Percentiles rank a stretch among this genome's conserved stretches.
Evolutionary conservation across 1,140 invertebrate species (phyloP).

Genomic region (Sarcophaga peregrina): DNA sequence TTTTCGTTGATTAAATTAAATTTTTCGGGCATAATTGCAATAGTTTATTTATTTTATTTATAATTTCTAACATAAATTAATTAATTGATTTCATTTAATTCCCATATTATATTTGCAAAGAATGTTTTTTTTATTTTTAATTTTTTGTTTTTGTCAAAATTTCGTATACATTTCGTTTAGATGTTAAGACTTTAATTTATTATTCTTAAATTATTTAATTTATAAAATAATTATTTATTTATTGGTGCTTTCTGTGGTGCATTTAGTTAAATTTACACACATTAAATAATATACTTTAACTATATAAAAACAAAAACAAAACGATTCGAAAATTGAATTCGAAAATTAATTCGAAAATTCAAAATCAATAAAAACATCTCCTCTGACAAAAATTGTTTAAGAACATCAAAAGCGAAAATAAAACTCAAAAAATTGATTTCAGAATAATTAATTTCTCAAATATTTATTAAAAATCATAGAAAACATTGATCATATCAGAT

Average conservation of each 20-base stretch:
- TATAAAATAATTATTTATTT: slow-evolving; percentile 30
- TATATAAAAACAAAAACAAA: neutral
- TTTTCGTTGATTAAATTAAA: slow-evolving; percentile 9
- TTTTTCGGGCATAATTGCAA: slow-evolving; percentile 38
- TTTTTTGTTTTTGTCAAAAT: neutral
- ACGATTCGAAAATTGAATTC: too few relatives aligned
- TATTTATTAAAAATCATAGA: too few relatives aligned
- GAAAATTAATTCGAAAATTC: too few relatives aligned
- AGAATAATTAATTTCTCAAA: too few relatives aligned
- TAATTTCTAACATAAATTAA: neutral
- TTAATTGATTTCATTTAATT: slow-evolving; percentile 11
- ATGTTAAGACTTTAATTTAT: slow-evolving; percentile 21
- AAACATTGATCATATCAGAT: too few relatives aligned
- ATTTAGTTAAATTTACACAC: slow-evolving; percentile 39
- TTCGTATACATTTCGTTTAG: neutral
- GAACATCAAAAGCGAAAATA: too few relatives aligned
- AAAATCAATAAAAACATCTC: too few relatives aligned
- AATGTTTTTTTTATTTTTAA: slow-evolving; percentile 22
- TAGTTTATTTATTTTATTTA: slow-evolving; percentile 33
- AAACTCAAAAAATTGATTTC: too few relatives aligned
- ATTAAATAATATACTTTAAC: neutral
- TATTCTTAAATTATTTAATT: slow-evolving; percentile 33
- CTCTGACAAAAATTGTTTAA: too few relatives aligned
- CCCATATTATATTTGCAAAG: neutral
- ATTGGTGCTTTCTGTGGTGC: slow-evolving; percentile 38